Evolutionary conservation across 2,888 invertebrate genomes (phyloP), one percentile per base, ranked within the genome.

Genomic region (Ectemnius cavifrons): DNA sequence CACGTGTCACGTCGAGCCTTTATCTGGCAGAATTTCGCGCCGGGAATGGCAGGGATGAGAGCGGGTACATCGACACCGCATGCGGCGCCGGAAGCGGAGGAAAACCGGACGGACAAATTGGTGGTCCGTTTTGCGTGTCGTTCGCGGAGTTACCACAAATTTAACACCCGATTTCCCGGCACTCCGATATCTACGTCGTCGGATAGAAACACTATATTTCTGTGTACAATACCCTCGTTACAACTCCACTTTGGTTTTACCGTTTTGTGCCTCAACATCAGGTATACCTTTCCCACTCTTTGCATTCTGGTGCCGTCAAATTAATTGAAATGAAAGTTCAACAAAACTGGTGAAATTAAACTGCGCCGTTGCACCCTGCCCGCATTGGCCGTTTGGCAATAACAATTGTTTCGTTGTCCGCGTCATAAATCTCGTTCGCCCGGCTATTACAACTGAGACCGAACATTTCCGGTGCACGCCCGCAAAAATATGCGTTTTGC

Each of bases 81-180:
- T 16, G 45, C 64, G 67, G 52, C 23, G 18, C 47, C 67, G 37
- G 37, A 37, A 37, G 37, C 52, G 49, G 60, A 18, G 75, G 72
- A 77, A 37, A 71, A 57, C 63, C 60, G 73, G 63, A 60, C 64
- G 71, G 49, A 49, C 69, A 75, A 77, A 77, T 77, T 77, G 75
- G 37, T 37, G 37, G 64, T 75, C 66, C 77, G 71, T 77, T 75
- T 71, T 67, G 71, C 62, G 65, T 58, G 66, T 69, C 69, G 75
- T 64, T 67, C 68, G 45, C 61, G 63, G 60, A 65, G 75, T 27
- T 60, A 66, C 67, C 63, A 63, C 61, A 56, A 77, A 62, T 72
- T 77, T 74, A 77, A 71, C 77, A 67, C 62, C 67, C 77, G 78
- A 77, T 79, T 77, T 64, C 67, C 57, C 63, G 37, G 37, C 37